Evolutionary conservation across 2,797 vertebrate species (phyloP).

Genomic region (Phoebastria nigripes): DNA sequence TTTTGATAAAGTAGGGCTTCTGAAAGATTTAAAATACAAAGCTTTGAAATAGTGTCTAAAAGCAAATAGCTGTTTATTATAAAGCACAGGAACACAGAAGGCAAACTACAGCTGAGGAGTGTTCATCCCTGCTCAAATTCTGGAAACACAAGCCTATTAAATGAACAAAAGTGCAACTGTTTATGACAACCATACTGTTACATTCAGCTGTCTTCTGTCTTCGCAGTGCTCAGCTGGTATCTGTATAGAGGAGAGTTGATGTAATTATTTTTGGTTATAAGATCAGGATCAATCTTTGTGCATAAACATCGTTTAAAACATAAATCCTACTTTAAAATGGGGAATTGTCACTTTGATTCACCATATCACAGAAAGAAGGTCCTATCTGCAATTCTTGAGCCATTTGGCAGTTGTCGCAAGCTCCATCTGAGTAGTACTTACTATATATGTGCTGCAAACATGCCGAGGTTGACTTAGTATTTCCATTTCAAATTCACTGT

Average conservation of each 20-base stretch:
- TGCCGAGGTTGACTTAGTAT: not conserved
- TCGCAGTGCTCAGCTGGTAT: slow-evolving; percentile 39
- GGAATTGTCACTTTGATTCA: not conserved
- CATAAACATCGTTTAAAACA: not conserved
- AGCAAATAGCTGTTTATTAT: slow-evolving; percentile 39
- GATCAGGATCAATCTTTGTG: not conserved
- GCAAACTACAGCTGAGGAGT: not conserved
- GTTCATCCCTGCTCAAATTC: not conserved
- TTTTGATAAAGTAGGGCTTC: not conserved
- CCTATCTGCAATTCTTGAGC: not conserved
- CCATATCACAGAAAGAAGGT: not conserved
- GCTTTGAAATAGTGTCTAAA: not conserved
- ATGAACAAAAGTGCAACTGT: not conserved
- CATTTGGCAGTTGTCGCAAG: not conserved
- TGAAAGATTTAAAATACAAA: not conserved
- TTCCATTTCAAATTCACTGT: not conserved
- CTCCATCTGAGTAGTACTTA: not conserved
- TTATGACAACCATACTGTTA: not conserved
- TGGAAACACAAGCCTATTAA: not conserved
- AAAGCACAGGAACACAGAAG: not conserved
- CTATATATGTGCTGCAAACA: not conserved
- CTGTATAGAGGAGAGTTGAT: slow-evolving; percentile 9
- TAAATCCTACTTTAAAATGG: not conserved
- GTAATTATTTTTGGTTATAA: not conserved
- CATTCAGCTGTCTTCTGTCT: not conserved